These are phyloP conservation scores for Acleris cristana DNA, from an alignment of 2,888 invertebrate species.

Conservation along the genomic window DNA sequence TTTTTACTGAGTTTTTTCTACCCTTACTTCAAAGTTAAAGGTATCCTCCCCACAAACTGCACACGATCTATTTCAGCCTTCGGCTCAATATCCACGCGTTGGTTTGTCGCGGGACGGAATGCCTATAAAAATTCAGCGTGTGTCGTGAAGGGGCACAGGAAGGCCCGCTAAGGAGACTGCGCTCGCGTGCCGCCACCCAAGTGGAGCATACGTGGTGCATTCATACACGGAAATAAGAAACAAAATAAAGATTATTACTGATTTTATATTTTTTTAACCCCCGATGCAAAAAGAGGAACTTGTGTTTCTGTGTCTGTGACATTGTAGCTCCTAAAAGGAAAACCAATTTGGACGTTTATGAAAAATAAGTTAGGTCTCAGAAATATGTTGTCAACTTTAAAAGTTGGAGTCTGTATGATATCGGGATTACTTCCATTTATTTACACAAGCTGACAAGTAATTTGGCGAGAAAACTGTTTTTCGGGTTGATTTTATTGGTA, in stretches of 20 bases:
- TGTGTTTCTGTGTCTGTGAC: too few species aligned
- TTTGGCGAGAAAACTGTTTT: too few species aligned
- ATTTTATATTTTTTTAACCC: not conserved
- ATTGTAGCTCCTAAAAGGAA: too few species aligned
- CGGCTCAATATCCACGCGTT: constrained; percentile 24
- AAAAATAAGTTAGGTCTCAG: too few species aligned
- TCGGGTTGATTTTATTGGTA: too few species aligned
- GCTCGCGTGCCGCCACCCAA: constrained; percentile 69
- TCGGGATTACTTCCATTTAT: too few species aligned
- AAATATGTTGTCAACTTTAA: too few species aligned
- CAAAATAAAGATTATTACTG: not conserved
- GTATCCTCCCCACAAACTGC: constrained; percentile 17
- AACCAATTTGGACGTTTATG: too few species aligned
- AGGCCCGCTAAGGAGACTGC: constrained; percentile 68
- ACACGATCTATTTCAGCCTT: constrained; percentile 25
- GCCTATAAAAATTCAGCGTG: constrained; percentile 73
- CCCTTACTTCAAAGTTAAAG: constrained; percentile 4
- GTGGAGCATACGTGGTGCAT: constrained; percentile 43
- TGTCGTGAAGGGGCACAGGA: constrained; percentile 66
- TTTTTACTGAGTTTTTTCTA: too few species aligned
- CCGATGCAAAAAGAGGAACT: too few species aligned
- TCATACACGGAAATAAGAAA: constrained; percentile 11
- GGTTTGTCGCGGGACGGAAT: constrained; percentile 40
- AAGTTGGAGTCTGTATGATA: too few species aligned
- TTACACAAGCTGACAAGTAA: too few species aligned